Evolutionary conservation across 2,113 vertebrate genomes (phyloP), one percentile per base, ranked within the genome.

Genomic region (Rhegmatorhina hoffmannsi): DNA sequence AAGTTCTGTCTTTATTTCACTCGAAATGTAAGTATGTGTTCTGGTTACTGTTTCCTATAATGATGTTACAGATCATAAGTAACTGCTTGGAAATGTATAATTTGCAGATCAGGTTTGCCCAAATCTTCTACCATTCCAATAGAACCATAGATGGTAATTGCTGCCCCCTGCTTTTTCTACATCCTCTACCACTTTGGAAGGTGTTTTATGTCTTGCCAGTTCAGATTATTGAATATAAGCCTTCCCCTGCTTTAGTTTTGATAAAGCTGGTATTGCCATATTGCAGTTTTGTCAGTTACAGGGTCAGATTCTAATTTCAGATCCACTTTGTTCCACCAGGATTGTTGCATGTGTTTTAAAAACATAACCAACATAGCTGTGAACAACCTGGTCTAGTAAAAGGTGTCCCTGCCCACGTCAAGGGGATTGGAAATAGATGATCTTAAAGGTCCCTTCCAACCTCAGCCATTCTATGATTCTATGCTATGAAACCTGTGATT

Each of bases 361-460:
- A 77, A 53, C 14, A 34, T 9, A 47, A 62, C 29, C 58, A 67
- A 9, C 8, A 6, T 53, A 53, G 28, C 24, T 67, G 46, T 38
- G 33, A 75, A 46, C 38, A 74, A 3, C 36, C 28, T 82, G 69
- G 13, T 74, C 6, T 68, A 10, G 15, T 40, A 34, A 46, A 66
- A 67, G 52, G 23, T 25, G 29, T n/a, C 28, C 23, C 28, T 82
- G 38, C 23, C 38, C 10, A 17, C 1, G 7, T 28, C n/a, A 82
- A 40, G 24, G 16, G 19, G 0, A 0, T n/a, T 46, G 7, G 38
- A 89, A 46, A 11, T 52, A n/a, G 33, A 11, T 53, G 24, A 46
- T 68, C 28, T 46, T 82, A 25, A 40, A 47, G n/a, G n/a, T 68
- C 29, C 19, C 13, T 68, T 53, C 28, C 34, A 64, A 43, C 20